A percentile compares a stretch with the other conserved stretches of the same genome.
Conservation (phyloP, 2,113 vertebrate species). For the Aviceda subcristata region DNA sequence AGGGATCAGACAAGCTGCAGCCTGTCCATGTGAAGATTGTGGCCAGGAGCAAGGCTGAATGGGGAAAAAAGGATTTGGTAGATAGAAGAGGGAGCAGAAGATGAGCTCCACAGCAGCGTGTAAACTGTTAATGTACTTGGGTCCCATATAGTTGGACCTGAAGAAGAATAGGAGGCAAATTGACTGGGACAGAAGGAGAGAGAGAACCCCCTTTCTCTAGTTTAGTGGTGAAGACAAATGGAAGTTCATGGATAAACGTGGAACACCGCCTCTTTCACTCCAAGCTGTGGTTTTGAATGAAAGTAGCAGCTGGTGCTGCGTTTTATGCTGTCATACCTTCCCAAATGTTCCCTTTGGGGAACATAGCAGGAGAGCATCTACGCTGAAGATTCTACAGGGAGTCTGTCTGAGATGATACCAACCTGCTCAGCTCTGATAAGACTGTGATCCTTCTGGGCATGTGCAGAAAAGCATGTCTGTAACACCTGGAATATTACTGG, state of each 20-base stretch:
- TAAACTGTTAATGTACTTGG: background rate
- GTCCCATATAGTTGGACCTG: background rate
- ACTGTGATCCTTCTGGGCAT: background rate
- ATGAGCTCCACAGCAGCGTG: background rate
- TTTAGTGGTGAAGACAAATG: background rate
- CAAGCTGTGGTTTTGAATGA: background rate
- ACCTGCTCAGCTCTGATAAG: conserved; percentile 5
- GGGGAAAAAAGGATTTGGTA: background rate
- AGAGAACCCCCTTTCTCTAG: background rate
- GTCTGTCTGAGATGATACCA: background rate
- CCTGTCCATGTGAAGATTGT: background rate
- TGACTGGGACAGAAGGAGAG: background rate
- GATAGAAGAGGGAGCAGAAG: background rate
- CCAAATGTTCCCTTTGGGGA: background rate
- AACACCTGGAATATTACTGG: background rate
- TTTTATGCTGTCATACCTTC: background rate
- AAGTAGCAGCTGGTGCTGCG: background rate
- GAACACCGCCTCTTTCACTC: background rate
- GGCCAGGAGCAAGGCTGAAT: background rate
- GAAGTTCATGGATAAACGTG: background rate
- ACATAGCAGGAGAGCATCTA: background rate
- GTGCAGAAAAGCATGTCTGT: background rate
- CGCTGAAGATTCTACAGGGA: background rate
- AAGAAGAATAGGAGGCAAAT: background rate
- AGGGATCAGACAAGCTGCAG: background rate